Percentiles rank a stretch among this genome's conserved stretches.
Evolutionary conservation across 2,113 vertebrate genomes (phyloP).

Genomic region (Xiphorhynchus elegans): DNA sequence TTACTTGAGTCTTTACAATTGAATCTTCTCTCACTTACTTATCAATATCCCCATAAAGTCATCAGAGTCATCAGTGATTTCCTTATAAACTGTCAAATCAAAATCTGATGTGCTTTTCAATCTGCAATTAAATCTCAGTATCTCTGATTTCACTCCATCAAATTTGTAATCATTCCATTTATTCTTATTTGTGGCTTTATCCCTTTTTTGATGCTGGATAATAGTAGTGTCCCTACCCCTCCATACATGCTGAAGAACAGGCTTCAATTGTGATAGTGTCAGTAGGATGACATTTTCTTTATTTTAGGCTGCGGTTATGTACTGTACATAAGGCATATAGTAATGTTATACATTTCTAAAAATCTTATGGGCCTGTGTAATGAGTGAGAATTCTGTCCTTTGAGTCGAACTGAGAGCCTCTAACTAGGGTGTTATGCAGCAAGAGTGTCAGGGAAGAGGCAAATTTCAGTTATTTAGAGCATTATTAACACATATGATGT

Average conservation of each 20-base stretch:
- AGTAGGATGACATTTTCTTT: neutral
- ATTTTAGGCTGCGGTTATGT: neutral
- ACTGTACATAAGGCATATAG: neutral
- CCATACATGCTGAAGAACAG: neutral
- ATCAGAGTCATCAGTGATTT: neutral
- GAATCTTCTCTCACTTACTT: neutral
- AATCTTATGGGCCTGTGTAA: neutral
- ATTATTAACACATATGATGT: accelerated
- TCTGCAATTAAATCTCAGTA: neutral
- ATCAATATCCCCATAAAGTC: neutral
- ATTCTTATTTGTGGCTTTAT: neutral
- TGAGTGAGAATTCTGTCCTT: neutral
- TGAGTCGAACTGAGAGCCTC: neutral
- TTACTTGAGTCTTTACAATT: neutral
- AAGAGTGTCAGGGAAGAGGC: neutral
- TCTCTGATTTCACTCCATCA: neutral
- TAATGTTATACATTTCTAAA: neutral
- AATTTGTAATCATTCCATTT: neutral
- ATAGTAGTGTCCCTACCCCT: neutral
- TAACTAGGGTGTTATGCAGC: neutral
- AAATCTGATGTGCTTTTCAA: neutral
- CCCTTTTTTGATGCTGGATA: neutral
- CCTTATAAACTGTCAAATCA: neutral
- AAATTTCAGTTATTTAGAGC: neutral
- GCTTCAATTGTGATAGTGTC: neutral